phyloP scores from a whole-genome alignment of 2,888 invertebrate species.

The Pachliopta kotzebuea region DNA sequence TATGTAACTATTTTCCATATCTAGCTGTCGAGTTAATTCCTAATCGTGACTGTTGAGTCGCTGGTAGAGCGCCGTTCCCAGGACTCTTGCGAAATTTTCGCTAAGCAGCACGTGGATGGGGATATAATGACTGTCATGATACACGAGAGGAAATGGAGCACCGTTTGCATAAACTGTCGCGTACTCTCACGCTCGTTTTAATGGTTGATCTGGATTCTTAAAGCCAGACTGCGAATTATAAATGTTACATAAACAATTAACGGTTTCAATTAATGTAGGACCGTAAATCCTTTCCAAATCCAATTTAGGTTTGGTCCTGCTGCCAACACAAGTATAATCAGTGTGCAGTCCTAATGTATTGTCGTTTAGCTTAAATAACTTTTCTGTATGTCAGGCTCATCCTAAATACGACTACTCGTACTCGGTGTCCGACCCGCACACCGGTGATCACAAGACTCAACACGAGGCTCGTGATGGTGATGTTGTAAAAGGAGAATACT shows the following conservation, averaged over 20 bases:
- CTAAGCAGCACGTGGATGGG: constrained; percentile 37
- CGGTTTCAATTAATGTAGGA: constrained; percentile 30
- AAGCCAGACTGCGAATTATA: constrained; percentile 33
- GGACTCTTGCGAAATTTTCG: constrained; percentile 58
- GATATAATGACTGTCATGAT: constrained; percentile 64
- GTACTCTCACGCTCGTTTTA: constrained; percentile 64
- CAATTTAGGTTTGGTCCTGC: not conserved
- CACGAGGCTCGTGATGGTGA: constrained; percentile 72
- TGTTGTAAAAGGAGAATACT: constrained; percentile 74
- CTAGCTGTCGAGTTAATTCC: constrained; percentile 44
- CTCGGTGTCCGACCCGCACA: constrained; percentile 75
- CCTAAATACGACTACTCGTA: constrained; percentile 77
- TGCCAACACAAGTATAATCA: no score
- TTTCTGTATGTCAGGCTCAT: constrained; percentile 57
- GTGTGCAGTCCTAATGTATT: no score
- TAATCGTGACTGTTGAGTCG: constrained; percentile 64
- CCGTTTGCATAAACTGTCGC: constrained; percentile 65
- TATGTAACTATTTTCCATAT: constrained; percentile 53
- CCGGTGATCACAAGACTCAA: constrained; percentile 76
- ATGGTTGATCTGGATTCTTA: constrained; percentile 43
- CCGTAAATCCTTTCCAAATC: not conserved
- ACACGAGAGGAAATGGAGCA: constrained; percentile 54
- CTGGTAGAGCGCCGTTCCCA: constrained; percentile 54
- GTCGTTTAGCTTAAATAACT: not conserved
- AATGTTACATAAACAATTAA: constrained; percentile 38